These are phyloP conservation scores for Aleiodes testaceus DNA, from an alignment of 2,888 invertebrate species.

Conservation along the genomic window DNA sequence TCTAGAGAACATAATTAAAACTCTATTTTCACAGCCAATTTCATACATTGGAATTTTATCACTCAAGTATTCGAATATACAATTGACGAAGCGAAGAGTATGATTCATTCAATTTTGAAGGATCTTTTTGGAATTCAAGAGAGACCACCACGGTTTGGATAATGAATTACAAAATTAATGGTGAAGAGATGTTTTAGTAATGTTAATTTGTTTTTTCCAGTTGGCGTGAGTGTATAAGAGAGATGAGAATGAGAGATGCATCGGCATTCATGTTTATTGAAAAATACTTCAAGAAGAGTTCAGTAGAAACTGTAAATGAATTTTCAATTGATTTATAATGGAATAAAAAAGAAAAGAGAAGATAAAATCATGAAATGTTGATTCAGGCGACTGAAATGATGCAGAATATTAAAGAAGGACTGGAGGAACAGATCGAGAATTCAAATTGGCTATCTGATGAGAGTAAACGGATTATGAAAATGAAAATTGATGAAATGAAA, in stretches of 20 bases:
- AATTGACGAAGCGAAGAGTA: conserved; percentile 16
- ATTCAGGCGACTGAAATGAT: conserved; percentile 74
- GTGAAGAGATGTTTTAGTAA: background rate
- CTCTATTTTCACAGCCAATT: conserved; percentile 44
- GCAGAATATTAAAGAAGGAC: conserved; percentile 74
- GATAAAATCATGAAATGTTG: background rate
- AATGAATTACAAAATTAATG: background rate
- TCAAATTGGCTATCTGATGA: conserved; percentile 39
- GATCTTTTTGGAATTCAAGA: no score
- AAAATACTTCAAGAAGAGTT: conserved; percentile 38
- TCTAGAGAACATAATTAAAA: background rate
- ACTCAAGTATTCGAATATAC: conserved; percentile 42
- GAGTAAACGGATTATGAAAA: background rate
- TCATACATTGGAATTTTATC: conserved; percentile 48
- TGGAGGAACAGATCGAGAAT: conserved; percentile 73
- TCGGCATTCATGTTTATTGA: conserved; percentile 41
- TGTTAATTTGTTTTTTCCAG: conserved; percentile 13
- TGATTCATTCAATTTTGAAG: no score
- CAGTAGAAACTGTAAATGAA: conserved; percentile 38
- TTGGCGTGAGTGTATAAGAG: conserved; percentile 44
- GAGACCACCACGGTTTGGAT: conserved; percentile 34
- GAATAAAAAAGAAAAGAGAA: no score
- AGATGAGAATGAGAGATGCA: conserved; percentile 43
- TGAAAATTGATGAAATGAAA: conserved; percentile 64
- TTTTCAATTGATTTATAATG: no score